Base-by-base conservation (phyloP, 2,797 vertebrate genomes). In the Manis javanica region DNA sequence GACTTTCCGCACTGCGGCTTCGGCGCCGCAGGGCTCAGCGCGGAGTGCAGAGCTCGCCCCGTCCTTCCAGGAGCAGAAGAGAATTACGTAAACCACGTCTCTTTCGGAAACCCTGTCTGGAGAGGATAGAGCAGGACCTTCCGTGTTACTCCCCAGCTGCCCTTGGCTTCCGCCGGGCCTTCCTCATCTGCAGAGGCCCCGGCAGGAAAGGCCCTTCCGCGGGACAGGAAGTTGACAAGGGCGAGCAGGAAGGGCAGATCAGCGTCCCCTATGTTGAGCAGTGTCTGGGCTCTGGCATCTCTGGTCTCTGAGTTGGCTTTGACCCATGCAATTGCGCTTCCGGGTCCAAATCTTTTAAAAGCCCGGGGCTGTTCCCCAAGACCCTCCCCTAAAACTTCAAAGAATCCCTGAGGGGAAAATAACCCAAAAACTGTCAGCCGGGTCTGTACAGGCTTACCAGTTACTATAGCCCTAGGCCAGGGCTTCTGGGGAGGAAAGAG, bases 321-420 rank as follows among this genome's bases (percentile, higher is more conserved):
- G 78, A 79, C 10, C 29, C 14, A 7, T 14, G 71, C 7, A 29
- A 69, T 11, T 16, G 31, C 5, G 0, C 24, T 72, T 69, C 51
- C 77, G n/a, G 39, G 75, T 69, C 42, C 68, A 34, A 86, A 31
- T 23, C 57, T 31, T 77, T 77, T 59, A 34, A 92, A 64, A 92
- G 51, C 11, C 63, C 49, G 21, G 14, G 21, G 75, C 7, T 66
- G 26, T 53, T 88, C 71, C 24, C n/a, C 53, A 55, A 15, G 6
- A 5, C n/a, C 29, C 37, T 90, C 31, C 39, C 23, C 46, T 46
- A 46, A 46, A 89, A 51, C 6, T 10, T 26, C 21, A 84, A 53
- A 55, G 81, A 69, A 53, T 19, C 26, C 18, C 34, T 46, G 46
- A 46, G 12, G 46, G 46, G 11, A 46, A 46, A 46, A 46, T 12